Evolutionary conservation across 2,113 vertebrate species (phyloP).

Genomic region (Phyllostomus hastatus): DNA sequence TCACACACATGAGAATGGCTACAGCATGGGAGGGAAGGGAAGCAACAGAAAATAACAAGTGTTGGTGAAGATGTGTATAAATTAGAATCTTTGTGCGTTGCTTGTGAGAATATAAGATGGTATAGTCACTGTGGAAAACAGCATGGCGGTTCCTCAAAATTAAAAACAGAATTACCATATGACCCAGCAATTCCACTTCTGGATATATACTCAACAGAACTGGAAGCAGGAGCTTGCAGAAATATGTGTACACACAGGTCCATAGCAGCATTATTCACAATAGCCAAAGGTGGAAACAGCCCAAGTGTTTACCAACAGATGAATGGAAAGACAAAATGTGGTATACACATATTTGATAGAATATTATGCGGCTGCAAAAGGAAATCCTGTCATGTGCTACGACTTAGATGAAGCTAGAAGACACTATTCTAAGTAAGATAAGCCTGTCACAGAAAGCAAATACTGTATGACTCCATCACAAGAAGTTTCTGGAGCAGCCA

Average conservation of each 20-base stretch:
- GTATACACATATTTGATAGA: neutral
- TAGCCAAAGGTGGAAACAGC: neutral
- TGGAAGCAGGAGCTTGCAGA: neutral
- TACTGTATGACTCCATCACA: no score
- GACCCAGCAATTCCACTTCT: neutral
- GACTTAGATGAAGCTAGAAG: neutral
- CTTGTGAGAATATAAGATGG: neutral
- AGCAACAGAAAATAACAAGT: neutral
- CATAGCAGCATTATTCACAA: neutral
- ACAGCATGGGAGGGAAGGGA: neutral
- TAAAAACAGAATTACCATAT: neutral
- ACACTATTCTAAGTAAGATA: neutral
- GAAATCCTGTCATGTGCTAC: neutral
- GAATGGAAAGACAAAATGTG: neutral
- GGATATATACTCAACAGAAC: neutral
- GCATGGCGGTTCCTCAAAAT: neutral
- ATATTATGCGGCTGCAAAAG: neutral
- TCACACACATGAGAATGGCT: neutral
- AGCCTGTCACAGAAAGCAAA: neutral
- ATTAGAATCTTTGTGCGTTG: neutral
- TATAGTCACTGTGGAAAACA: neutral
- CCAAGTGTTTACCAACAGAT: neutral
- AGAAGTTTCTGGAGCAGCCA: neutral
- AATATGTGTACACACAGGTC: neutral
- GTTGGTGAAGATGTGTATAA: neutral